Evolutionary conservation across 2,113 vertebrate genomes (phyloP), one percentile per base, ranked within the genome.

Genomic region (Notothenia rossii): DNA sequence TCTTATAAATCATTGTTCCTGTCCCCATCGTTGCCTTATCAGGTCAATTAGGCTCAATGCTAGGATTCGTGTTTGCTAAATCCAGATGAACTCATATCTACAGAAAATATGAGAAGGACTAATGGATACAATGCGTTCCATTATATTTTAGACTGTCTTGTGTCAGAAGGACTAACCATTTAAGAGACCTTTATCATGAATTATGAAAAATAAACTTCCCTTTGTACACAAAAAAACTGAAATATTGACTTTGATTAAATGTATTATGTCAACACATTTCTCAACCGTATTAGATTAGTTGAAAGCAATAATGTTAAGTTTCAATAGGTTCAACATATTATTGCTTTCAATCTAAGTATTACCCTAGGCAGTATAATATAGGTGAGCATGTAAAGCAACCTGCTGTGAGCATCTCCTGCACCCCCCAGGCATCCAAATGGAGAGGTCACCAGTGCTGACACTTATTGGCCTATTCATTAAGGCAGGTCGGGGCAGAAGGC

Each of bases 11-110:
- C 85, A 89, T 82, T 86, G 79, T 89, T 89, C 85, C 66, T 29
- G 45, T 62, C 46, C 64, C 62, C 65, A 81, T 91, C 81, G 81
- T 77, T 81, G 53, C 62, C 66, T 84, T 56, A 81, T 79, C 75
- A 40, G 79, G 61, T 87, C 88, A 89, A 92, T 92, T 92, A 87
- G 79, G 77, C 43, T 92, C 79, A 86, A 72, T 86, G 77, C 82
- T 66, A 5, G 72, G 77, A 88, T 72, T 84, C 75, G 50, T 92
- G 91, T 94, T 92, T 89, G 88, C 81, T 92, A 86, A 93, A 93
- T 90, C 89, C 90, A 87, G 82, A 92, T 93, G 72, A 90, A 90
- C 79, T 89, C 70, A 50, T 88, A 85, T 84, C 84, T 88, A 86
- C 74, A 74, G 85, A 89, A 90, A 64, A 73, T 84, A 80, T 80